These are phyloP conservation scores for Hyppa rectilinea DNA, from an alignment of 2,888 invertebrate species.

Conservation along the genomic window DNA sequence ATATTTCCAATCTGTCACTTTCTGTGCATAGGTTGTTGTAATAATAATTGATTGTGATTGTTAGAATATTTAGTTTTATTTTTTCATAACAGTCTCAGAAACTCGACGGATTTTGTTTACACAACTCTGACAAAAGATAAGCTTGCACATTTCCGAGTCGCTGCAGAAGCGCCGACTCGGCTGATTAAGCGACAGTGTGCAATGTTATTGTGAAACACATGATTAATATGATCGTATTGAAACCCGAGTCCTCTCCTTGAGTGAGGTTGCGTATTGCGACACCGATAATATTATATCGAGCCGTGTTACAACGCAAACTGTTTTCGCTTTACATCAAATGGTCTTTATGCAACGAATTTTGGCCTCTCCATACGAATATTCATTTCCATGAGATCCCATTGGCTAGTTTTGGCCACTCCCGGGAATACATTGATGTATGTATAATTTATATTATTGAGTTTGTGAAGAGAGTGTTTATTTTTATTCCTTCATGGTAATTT, in stretches of 20 bases:
- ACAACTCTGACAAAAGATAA: slow-evolving; percentile 1
- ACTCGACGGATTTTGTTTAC: not conserved
- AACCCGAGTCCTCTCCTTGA: slow-evolving; percentile 66
- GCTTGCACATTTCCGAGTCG: slow-evolving; percentile 18
- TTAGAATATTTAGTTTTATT: slow-evolving; percentile 8
- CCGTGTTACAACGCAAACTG: slow-evolving; percentile 41
- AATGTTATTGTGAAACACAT: slow-evolving; percentile 35
- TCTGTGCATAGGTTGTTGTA: not conserved
- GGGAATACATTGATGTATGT: no score
- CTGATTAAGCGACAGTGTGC: slow-evolving; percentile 25
- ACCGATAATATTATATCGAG: slow-evolving; percentile 55
- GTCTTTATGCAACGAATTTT: slow-evolving; percentile 16
- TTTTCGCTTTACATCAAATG: slow-evolving; percentile 7
- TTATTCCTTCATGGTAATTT: slow-evolving; percentile 12
- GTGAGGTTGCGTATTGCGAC: slow-evolving; percentile 64
- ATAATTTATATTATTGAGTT: no score
- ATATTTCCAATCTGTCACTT: not conserved
- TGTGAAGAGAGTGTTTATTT: no score
- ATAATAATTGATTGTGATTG: not conserved
- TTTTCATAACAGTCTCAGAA: slow-evolving; percentile 13
- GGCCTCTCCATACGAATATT: not conserved
- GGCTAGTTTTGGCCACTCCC: no score
- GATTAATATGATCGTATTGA: slow-evolving; percentile 49
- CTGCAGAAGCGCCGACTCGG: not conserved
- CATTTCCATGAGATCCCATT: slow-evolving; percentile 1